Evolutionary conservation across 2,888 invertebrate species (phyloP).

Genomic region (Microlaimidae sp.): DNA sequence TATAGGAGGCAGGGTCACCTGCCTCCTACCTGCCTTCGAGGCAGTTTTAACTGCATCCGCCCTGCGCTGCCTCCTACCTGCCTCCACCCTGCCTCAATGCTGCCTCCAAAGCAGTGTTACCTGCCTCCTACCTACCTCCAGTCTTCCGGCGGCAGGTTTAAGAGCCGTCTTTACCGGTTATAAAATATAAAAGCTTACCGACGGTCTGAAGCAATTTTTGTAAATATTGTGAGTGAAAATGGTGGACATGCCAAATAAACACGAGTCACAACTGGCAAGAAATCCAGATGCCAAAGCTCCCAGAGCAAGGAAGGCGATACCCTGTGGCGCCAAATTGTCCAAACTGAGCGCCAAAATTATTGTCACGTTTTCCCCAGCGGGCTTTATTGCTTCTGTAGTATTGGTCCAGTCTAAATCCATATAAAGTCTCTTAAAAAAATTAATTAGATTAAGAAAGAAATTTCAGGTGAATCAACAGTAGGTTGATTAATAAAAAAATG

Average conservation of each 20-base stretch:
- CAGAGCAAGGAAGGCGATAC: constrained; percentile 23
- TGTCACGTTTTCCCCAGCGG: constrained; percentile 1
- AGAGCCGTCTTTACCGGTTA: no score
- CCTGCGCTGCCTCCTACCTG: no score
- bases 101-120: no score
- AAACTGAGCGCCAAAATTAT: constrained; percentile 4
- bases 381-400: not conserved
- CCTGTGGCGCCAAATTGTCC: constrained; percentile 26
- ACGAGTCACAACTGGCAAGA: constrained; percentile 34
- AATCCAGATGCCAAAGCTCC: constrained; percentile 32
- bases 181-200: no score
- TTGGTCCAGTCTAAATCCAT: constrained; percentile 8
- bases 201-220: constrained; percentile 21
- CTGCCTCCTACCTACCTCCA: not conserved
- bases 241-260: constrained; percentile 30
- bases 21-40: no score
- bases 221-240: constrained; percentile 34
- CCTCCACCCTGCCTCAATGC: no score
- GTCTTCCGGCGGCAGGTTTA: no score
- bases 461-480: no score
- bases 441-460: no score
- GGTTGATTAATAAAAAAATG: no score
- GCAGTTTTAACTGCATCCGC: no score
- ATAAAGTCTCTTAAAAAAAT: not conserved
- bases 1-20: no score